phyloP scores from a whole-genome alignment of 2,797 vertebrate species.

The Galagoides demidoff region DNA sequence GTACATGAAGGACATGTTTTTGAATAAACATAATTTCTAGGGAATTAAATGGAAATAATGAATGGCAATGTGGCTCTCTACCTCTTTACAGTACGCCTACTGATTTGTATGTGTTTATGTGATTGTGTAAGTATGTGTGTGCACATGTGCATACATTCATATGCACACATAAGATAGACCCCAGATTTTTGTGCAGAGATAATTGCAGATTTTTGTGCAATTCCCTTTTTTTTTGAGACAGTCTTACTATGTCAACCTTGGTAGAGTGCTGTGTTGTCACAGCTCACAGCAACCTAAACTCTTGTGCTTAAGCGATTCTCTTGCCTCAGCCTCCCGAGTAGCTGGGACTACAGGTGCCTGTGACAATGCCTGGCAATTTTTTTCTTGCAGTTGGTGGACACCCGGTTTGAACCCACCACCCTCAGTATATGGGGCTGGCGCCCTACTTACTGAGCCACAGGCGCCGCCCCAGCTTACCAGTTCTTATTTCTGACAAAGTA shows the following conservation, averaged over 20 bases:
- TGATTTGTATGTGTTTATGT: not conserved
- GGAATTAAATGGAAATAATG: slow-evolving; percentile 7
- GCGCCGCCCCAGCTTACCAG: rapidly evolving
- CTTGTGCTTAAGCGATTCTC: too few species aligned
- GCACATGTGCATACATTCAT: not conserved
- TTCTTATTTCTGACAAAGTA: not conserved
- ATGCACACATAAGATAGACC: not conserved
- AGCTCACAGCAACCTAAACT: too few species aligned
- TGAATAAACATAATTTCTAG: not conserved
- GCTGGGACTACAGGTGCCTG: too few species aligned
- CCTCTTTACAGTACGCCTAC: not conserved
- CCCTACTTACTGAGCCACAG: too few species aligned
- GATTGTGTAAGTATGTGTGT: not conserved
- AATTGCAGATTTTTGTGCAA: not conserved
- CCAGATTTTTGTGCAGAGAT: not conserved
- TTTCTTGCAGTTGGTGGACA: too few species aligned
- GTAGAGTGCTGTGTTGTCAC: too few species aligned
- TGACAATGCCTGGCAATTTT: too few species aligned
- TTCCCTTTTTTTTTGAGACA: too few species aligned
- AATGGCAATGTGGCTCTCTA: not conserved
- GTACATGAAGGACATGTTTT: not conserved
- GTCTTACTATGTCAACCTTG: too few species aligned
- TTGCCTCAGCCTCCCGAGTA: too few species aligned
- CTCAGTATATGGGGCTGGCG: too few species aligned
- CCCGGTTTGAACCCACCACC: too few species aligned